Conservation (phyloP, 2,797 vertebrate genomes). For the Clarias fuscus region DNA sequence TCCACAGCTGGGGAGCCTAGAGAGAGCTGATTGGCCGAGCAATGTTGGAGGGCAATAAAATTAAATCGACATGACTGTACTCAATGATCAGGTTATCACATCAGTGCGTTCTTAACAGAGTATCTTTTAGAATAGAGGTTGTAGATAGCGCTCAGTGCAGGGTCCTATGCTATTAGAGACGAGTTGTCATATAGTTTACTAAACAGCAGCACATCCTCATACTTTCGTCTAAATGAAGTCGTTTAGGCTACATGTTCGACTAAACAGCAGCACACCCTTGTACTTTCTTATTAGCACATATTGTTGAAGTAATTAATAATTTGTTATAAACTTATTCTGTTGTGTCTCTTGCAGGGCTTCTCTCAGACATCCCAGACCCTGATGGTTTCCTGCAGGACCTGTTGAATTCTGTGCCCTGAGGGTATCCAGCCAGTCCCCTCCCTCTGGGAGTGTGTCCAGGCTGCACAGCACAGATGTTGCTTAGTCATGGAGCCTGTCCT, state of each 20-base stretch:
- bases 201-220: neutral
- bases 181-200: neutral
- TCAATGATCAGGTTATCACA: too few relatives aligned
- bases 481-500: conserved; percentile 48
- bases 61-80: too few relatives aligned
- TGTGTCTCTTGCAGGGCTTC: conserved; percentile 79
- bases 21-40: too few relatives aligned
- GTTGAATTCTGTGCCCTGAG: conserved; percentile 94
- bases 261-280: neutral
- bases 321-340: neutral
- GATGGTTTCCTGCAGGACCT: conserved; percentile 94
- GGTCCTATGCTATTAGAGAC: neutral
- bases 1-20: too few relatives aligned
- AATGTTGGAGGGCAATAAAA: too few relatives aligned
- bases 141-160: neutral
- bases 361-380: conserved; percentile 88
- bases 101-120: neutral
- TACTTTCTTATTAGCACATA: neutral
- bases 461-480: conserved; percentile 52
- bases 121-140: neutral
- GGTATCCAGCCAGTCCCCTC: conserved; percentile 41
- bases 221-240: neutral
- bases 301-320: neutral
- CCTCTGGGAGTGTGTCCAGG: conserved; percentile 49
- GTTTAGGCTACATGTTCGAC: too few relatives aligned